A percentile compares a stretch with the other conserved stretches of the same genome.
Evolutionary conservation across 1,140 invertebrate genomes (phyloP).

Genomic region (Lasioglossum albipes): DNA sequence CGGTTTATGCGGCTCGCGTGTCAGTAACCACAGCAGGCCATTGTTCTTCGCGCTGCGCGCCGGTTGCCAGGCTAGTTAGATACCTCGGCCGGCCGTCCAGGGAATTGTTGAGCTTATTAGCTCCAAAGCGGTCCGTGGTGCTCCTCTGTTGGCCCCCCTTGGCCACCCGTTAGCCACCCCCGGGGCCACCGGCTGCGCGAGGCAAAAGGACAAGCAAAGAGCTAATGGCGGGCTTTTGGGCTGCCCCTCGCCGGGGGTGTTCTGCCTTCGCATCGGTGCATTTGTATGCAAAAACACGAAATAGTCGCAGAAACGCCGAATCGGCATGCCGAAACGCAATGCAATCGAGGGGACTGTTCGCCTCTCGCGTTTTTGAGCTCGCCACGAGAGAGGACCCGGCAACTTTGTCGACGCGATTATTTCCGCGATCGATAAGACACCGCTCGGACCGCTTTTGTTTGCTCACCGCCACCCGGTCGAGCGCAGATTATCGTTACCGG

Average conservation of each 20-base stretch:
- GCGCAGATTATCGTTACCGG: too few species aligned
- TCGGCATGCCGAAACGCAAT: too few species aligned
- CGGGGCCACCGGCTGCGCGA: background rate
- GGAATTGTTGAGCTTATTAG: constrained; percentile 77
- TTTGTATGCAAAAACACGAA: too few species aligned
- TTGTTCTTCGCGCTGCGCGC: constrained; percentile 65
- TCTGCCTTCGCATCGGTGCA: too few species aligned
- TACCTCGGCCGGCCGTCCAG: constrained; percentile 58
- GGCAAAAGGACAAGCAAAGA: constrained; percentile 19
- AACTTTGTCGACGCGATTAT: background rate
- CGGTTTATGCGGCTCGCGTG: constrained; percentile 64
- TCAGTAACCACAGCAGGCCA: constrained; percentile 74
- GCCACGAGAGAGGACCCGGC: background rate
- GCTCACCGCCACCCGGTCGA: background rate
- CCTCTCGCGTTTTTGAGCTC: background rate
- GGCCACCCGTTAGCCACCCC: constrained; percentile 5
- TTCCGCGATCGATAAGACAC: background rate
- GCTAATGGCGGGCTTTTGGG: constrained; percentile 22
- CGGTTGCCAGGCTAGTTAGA: constrained; percentile 59
- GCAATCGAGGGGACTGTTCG: background rate
- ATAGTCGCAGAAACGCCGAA: too few species aligned
- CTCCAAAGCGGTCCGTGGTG: constrained; percentile 63
- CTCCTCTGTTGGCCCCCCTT: constrained; percentile 16
- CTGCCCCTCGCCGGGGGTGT: too few species aligned
- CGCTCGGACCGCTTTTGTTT: background rate